These are phyloP conservation scores for Caenorhabditis macrosperma DNA, from an alignment of 2,888 invertebrate genomes.

Conservation along the genomic window DNA sequence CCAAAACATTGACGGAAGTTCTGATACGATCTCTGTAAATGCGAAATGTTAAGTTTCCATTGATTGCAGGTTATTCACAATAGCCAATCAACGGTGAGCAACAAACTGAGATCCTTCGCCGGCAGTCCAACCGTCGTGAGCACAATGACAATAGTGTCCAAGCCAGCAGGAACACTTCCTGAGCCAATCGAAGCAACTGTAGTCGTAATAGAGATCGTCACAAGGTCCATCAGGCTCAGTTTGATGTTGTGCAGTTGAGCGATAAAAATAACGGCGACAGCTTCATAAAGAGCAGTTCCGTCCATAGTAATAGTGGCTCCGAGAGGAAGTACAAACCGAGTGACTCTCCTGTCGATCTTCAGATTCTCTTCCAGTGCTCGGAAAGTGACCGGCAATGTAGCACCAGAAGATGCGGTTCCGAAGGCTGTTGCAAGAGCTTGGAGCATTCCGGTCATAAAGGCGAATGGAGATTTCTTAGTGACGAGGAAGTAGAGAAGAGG, in stretches of 20 bases:
- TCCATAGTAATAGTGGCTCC: slow-evolving; percentile 93
- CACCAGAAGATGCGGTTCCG: slow-evolving; percentile 90
- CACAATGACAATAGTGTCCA: slow-evolving; percentile 86
- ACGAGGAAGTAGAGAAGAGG: slow-evolving; percentile 90
- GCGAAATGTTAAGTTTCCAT: background rate
- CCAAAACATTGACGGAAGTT: slow-evolving; percentile 79
- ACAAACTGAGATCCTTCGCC: slow-evolving; percentile 84
- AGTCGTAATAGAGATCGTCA: slow-evolving; percentile 86
- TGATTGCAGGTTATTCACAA: slow-evolving; percentile 83
- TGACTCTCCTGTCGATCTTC: slow-evolving; percentile 87
- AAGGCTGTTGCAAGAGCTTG: slow-evolving; percentile 95
- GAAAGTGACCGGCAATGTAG: slow-evolving; percentile 96
- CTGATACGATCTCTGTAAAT: slow-evolving; percentile 78
- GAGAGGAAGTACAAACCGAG: slow-evolving; percentile 95
- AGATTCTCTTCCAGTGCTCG: slow-evolving; percentile 91
- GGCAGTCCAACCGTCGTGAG: slow-evolving; percentile 85
- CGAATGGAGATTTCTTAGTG: slow-evolving; percentile 82
- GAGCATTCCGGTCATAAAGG: slow-evolving; percentile 84
- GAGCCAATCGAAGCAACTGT: slow-evolving; percentile 86
- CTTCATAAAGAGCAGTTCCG: slow-evolving; percentile 88
- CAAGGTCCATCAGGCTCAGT: slow-evolving; percentile 90
- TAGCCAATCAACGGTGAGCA: slow-evolving; percentile 86
- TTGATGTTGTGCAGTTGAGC: slow-evolving; percentile 91
- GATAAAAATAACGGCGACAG: slow-evolving; percentile 97
- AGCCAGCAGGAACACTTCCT: slow-evolving; percentile 85